A percentile compares a stretch with the other conserved stretches of the same genome.
Conservation (phyloP, 2,113 vertebrate genomes). For the Ardeotis arabs region DNA sequence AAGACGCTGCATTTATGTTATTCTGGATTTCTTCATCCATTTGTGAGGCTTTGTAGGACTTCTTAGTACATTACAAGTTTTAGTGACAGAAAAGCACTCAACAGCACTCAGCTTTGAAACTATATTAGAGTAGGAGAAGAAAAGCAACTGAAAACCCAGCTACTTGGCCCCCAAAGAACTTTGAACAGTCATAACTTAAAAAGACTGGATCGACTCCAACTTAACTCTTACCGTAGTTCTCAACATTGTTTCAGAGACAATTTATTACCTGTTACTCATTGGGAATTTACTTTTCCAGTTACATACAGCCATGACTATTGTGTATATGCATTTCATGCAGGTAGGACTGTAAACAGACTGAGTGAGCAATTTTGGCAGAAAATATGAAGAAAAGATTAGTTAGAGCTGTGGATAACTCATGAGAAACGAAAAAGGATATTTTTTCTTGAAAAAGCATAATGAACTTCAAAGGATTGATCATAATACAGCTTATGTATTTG, state of each 20-base stretch:
- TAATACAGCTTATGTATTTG: neutral
- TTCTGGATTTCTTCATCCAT: neutral
- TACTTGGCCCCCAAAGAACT: neutral
- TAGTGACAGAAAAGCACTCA: neutral
- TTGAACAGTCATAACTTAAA: neutral
- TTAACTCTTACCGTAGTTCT: neutral
- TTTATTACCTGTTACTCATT: neutral
- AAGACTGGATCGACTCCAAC: neutral
- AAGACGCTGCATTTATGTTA: neutral
- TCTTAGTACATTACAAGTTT: neutral
- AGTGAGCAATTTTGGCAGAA: neutral
- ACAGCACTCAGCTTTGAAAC: neutral
- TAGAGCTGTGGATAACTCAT: neutral
- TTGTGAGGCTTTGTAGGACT: neutral
- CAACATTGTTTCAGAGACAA: neutral
- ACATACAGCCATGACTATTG: neutral
- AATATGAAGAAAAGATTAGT: neutral
- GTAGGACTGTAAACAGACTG: neutral
- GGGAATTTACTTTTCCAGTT: neutral
- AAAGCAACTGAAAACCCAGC: neutral
- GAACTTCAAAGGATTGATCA: neutral
- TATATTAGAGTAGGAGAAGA: neutral
- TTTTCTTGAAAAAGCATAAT: neutral
- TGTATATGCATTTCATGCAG: neutral
- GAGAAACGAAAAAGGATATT: neutral